Evolutionary conservation across 2,113 vertebrate species (phyloP), one percentile per base, ranked within the genome.

Genomic region (Monopterus albus): DNA sequence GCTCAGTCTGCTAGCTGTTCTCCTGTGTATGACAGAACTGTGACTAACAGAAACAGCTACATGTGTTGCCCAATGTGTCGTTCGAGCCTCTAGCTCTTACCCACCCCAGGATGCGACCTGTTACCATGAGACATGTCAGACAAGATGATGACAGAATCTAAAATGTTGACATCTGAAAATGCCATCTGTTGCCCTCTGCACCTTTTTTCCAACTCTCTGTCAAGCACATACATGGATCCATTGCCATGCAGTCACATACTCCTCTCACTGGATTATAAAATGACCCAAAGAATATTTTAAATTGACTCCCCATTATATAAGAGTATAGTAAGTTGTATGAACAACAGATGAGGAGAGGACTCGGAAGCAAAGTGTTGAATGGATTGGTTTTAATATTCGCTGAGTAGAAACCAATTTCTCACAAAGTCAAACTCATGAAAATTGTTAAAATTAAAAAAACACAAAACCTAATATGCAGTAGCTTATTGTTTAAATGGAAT

Each of bases 151-250:
- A 60, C 31, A 39, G 35, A 56, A 49, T 42, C 39, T 60, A 20
- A 66, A 52, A 61, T 65, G 42, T 55, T 64, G 60, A 40, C 18
- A 36, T 74, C 35, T 50, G 20, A 61, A 60, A 21, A 61, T 20
- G 35, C 20, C 31, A 25, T 40, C 20, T 55, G 39, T 65, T 66
- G 12, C 23, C 39, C 60, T 39, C n/a, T 15, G 21, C 38, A 42
- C 20, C 13, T 55, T 17, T 39, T 60, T 60, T 17, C 20, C 2
- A 2, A 50, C 45, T 45, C 36, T 49, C 26, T 56, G 20, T 50
- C 64, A 50, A 55, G 11, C 18, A 28, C 35, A 56, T 31, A 1
- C n/a, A 23, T 29, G 13, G 39, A n/a, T n/a, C n/a, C 5, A 40
- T 26, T 2, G 28, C 1, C 21, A 29, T 39, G 11, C 7, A 6